These are phyloP conservation scores for Cyclargus thomasi DNA, from an alignment of 1,140 invertebrate genomes.

Conservation along the genomic window DNA sequence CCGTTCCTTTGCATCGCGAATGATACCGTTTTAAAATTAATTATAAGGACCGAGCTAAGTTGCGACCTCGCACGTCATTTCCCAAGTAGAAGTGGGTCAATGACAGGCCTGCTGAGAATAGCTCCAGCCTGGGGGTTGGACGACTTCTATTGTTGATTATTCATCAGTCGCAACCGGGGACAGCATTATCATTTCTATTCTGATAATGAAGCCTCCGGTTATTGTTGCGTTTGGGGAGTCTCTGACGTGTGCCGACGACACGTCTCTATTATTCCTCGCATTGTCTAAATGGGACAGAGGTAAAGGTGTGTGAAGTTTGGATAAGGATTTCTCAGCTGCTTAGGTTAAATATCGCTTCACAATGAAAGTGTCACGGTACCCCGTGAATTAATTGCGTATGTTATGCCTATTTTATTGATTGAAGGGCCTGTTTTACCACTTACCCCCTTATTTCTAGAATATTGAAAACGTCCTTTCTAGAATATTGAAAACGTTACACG, in stretches of 20 bases:
- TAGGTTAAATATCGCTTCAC: background rate
- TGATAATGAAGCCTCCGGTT: constrained; percentile 17
- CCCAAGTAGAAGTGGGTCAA: constrained; percentile 51
- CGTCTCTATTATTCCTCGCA: background rate
- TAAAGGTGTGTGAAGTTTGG: background rate
- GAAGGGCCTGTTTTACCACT: no score
- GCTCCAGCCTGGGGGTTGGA: constrained; percentile 47
- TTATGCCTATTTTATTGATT: no score
- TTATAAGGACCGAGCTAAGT: constrained; percentile 34
- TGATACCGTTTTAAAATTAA: constrained; percentile 26
- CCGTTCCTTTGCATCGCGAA: background rate
- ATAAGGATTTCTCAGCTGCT: background rate
- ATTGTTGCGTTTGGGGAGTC: constrained; percentile 10
- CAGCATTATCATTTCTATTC: constrained; percentile 30
- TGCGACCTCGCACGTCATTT: constrained; percentile 34
- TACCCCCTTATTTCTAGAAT: no score
- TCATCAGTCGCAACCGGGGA: constrained; percentile 30
- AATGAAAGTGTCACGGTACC: no score
- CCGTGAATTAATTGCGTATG: no score
- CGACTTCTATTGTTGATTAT: constrained; percentile 48
- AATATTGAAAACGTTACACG: no score
- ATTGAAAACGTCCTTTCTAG: no score
- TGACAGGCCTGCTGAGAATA: constrained; percentile 55
- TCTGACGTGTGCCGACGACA: background rate
- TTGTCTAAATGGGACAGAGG: background rate